Evolutionary conservation across 1,140 invertebrate species (phyloP), one percentile per base, ranked within the genome.

Genomic region (Diachasmimorpha longicaudata): DNA sequence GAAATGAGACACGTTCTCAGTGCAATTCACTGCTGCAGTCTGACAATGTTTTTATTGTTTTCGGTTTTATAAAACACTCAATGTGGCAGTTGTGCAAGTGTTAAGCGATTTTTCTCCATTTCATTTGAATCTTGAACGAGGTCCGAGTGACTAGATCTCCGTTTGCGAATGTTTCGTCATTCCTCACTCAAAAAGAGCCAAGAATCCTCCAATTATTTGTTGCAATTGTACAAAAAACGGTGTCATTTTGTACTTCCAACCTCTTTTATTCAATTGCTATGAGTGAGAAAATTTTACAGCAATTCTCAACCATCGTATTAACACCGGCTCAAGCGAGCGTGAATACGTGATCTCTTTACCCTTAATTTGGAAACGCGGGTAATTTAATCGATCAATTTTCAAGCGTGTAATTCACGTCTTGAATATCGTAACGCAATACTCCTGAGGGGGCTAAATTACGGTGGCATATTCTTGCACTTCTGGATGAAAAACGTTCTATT

Each of bases 301-400:
- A 63, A 63, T 25, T 63, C 19, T 9, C 58, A 25, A 25, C 19
- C 58, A 63, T 63, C 58, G 11, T 63, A 63, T 63, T 5, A 63
- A 63, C 23, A 63, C 21, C 23, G 21, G 58, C 19, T 63, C 2
- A 63, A 63, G 58, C 23, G 23, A 63, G 48, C 48, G 48, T 31
- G 58, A 63, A 63, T 31, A 63, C 58, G 58, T 63, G 58, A 63
- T 63, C 58, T 63, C 58, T 63, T 63, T 63, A 63, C 23, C 58
- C 58, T 25, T 31, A 63, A 63, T 63, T 63, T 63, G 58, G 58
- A 63, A 63, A 63, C 23, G 23, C 21, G 5, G 16, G 48, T 52
- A 13, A 52, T 52, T 52, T 63, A 63, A 63, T 63, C 58, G 58
- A 63, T 63, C 58, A 63, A 63, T 63, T 63, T 63, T 63, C 58